Evolutionary conservation across 2,888 invertebrate species (phyloP).

Genomic region (Alsophila aescularia): DNA sequence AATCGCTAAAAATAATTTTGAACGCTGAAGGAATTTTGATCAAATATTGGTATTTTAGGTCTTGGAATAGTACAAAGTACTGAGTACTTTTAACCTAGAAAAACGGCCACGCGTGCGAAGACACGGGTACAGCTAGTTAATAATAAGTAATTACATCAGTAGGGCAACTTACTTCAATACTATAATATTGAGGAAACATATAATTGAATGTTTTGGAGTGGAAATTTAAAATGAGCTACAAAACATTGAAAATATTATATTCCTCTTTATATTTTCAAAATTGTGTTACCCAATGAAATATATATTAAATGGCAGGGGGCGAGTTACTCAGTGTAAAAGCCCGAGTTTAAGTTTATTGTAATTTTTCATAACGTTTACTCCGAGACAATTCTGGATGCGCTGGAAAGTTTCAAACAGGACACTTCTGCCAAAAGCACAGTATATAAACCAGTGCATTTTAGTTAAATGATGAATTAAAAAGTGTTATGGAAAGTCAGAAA

Average conservation of each 20-base stretch:
- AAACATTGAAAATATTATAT: slow-evolving; percentile 1
- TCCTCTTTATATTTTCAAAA: neutral
- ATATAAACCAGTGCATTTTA: neutral
- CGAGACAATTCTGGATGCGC: slow-evolving; percentile 22
- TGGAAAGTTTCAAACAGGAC: slow-evolving; percentile 32
- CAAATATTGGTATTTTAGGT: too few species aligned
- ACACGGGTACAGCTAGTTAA: too few species aligned
- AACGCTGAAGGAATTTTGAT: too few species aligned
- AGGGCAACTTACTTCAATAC: too few species aligned
- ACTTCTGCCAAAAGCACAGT: neutral
- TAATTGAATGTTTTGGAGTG: neutral
- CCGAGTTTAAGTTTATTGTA: slow-evolving; percentile 18
- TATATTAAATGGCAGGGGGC: neutral
- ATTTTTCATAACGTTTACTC: slow-evolving; percentile 24
- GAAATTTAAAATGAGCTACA: neutral
- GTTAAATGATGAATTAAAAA: too few species aligned
- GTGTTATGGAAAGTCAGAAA: too few species aligned
- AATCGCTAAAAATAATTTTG: too few species aligned
- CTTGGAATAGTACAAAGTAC: too few species aligned
- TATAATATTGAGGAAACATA: neutral
- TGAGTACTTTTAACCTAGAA: too few species aligned
- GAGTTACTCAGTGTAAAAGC: slow-evolving; percentile 15
- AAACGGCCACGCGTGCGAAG: too few species aligned
- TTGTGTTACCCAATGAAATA: slow-evolving; percentile 1
- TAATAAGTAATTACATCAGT: too few species aligned